Base-by-base conservation (phyloP, 2,113 vertebrate genomes). In the Monopterus albus region DNA sequence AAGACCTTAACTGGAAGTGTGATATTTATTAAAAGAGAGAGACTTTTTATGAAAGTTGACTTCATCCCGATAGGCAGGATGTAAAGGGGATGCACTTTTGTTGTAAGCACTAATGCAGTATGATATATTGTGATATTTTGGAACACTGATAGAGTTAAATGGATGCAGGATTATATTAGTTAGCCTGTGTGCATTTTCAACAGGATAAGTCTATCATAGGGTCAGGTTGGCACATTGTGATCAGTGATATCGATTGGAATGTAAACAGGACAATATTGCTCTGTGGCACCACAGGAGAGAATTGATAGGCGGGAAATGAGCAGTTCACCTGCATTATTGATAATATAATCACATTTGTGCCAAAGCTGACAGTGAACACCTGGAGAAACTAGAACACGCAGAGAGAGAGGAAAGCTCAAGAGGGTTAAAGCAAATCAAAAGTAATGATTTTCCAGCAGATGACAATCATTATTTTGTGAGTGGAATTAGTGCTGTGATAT, bases 261-360 rank as follows among this genome's bases (percentile, higher is more conserved):
- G 21, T 70, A 50, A 75, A 66, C 65, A 61, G 55, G 49, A 55
- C 40, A 43, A 53, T 62, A 78, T 43, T 67, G 64, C 51, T 70
- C 43, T 67, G 26, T 43, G 61, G 49, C 60, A 45, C 45, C 26
- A 33, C 10, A 45, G 31, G 49, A 29, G 25, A 56, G 14, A 25
- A 51, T 61, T 69, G 55, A 61, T 70, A 52, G 26, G 46, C 53
- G 28, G 39, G 45, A 63, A 78, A 63, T 81, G 9, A 75, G 40
- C 14, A 47, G 29, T 70, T 78, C 67, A 43, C 42, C 73, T 36
- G 26, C 17, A 17, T 13, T 46, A 60, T 72, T 81, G 72, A 81
- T 36, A 57, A 7, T 52, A 47, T 49, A 36, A 72, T 72, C 43
- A 43, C 20, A 20, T 49, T 46, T 47, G 53, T 61, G n/a, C 33